Evolutionary conservation across 2,113 vertebrate species (phyloP).

Genomic region (Planiliza haematocheilus): DNA sequence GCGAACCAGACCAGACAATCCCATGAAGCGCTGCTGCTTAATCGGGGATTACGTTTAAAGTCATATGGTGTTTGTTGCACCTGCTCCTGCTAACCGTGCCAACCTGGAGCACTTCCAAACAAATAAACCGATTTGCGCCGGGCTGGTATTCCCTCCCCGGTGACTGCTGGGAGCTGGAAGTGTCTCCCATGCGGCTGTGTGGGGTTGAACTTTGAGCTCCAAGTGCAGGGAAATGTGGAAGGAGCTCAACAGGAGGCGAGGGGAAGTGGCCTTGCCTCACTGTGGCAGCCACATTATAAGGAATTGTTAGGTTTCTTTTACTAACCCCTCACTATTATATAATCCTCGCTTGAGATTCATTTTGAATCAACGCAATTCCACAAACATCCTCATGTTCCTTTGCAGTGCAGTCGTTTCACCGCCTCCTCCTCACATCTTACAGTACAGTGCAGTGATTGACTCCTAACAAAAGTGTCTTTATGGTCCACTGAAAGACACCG

Average conservation of each 20-base stretch:
- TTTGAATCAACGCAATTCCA: background rate
- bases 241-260: background rate
- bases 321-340: too few relatives aligned
- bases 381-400: conserved; percentile 5
- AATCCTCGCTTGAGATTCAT: too few relatives aligned
- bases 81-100: background rate
- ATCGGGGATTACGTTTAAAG: conserved; percentile 65
- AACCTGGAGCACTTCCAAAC: background rate
- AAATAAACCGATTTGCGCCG: background rate
- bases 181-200: background rate
- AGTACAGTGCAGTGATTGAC: conserved; percentile 14
- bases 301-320: too few relatives aligned
- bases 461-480: conserved; percentile 65
- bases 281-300: too few relatives aligned
- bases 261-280: too few relatives aligned
- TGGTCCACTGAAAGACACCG: conserved; percentile 58
- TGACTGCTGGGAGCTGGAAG: too few relatives aligned
- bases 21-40: conserved; percentile 68
- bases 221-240: background rate
- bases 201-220: conserved; percentile 57
- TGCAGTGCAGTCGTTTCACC: conserved; percentile 1
- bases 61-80: conserved; percentile 54
- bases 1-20: conserved; percentile 62
- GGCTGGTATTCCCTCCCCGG: conserved; percentile 23
- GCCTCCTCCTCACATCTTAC: conserved; percentile 24